phyloP scores from a whole-genome alignment of 1,140 invertebrate species.

The Zaprionus kolodkinae region DNA sequence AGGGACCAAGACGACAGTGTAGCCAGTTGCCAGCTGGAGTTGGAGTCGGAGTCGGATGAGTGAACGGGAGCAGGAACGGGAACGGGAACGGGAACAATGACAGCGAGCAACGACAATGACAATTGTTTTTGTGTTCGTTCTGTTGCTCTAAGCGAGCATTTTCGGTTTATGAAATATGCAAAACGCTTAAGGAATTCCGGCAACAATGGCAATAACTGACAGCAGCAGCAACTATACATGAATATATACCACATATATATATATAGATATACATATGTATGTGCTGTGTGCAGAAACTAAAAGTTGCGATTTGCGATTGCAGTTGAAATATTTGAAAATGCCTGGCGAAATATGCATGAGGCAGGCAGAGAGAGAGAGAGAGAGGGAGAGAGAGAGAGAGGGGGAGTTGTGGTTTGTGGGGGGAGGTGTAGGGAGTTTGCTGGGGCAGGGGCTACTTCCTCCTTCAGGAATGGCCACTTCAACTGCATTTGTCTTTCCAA shows the following conservation, averaged over 20 bases:
- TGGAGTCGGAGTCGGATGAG: not conserved
- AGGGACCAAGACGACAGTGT: not conserved
- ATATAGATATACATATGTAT: not conserved
- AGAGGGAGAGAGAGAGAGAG: no score
- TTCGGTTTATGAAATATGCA: conserved; percentile 51
- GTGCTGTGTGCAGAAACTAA: conserved; percentile 14
- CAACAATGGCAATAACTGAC: conserved; percentile 21
- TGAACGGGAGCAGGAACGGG: not conserved
- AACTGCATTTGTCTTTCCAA: not conserved
- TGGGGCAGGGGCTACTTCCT: not conserved
- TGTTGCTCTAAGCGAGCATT: conserved; percentile 30
- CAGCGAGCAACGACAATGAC: conserved; percentile 20
- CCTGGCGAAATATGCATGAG: conserved; percentile 8
- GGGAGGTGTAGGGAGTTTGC: no score
- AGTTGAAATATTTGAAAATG: conserved; percentile 18
- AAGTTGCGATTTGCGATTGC: conserved; percentile 20
- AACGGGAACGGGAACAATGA: not conserved
- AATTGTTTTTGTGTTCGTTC: conserved; percentile 32
- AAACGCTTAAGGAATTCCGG: conserved; percentile 47
- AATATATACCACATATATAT: not conserved
- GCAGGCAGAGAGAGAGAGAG: not conserved
- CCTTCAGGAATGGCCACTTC: not conserved
- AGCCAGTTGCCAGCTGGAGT: not conserved
- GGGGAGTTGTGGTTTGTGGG: not conserved
- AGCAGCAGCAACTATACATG: conserved; percentile 7